Conservation (phyloP, 2,113 vertebrate genomes). For the Neoarius graeffei region DNA sequence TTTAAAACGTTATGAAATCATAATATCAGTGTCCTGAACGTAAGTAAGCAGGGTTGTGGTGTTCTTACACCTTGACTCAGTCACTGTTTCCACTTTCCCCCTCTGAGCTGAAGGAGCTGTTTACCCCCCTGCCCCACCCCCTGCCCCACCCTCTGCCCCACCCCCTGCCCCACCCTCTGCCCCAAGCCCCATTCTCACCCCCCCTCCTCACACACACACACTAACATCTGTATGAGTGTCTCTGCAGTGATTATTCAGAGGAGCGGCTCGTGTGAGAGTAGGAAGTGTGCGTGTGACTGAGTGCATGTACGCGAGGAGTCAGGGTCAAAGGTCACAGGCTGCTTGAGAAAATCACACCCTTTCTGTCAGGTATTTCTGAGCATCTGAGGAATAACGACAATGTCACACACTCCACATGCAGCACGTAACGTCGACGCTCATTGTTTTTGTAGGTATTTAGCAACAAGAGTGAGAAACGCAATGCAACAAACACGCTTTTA, state of each 20-base stretch:
- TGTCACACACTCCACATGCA: background rate
- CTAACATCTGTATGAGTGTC: background rate
- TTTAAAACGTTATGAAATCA: background rate
- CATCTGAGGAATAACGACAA: background rate
- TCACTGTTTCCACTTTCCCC: background rate
- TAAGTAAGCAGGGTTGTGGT: background rate
- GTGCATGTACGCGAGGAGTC: conserved; percentile 12
- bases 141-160: background rate
- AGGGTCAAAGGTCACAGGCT: conserved; percentile 26
- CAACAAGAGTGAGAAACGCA: background rate
- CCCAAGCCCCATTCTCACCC: background rate
- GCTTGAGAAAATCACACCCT: conserved; percentile 33
- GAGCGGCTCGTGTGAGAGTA: background rate
- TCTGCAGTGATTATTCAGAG: conserved; percentile 34
- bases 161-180: too few species aligned
- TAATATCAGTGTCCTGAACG: too few species aligned
- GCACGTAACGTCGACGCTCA: background rate
- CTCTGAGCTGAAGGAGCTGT: background rate
- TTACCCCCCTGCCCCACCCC: background rate
- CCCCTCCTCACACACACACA: background rate
- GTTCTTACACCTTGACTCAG: background rate
- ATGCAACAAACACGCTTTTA: background rate
- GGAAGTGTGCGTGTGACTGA: conserved; percentile 1
- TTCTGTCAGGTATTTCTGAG: background rate
- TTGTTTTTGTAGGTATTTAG: background rate